Evolutionary conservation across 2,888 invertebrate species (phyloP).

Genomic region (Lasioglossum villosulum): DNA sequence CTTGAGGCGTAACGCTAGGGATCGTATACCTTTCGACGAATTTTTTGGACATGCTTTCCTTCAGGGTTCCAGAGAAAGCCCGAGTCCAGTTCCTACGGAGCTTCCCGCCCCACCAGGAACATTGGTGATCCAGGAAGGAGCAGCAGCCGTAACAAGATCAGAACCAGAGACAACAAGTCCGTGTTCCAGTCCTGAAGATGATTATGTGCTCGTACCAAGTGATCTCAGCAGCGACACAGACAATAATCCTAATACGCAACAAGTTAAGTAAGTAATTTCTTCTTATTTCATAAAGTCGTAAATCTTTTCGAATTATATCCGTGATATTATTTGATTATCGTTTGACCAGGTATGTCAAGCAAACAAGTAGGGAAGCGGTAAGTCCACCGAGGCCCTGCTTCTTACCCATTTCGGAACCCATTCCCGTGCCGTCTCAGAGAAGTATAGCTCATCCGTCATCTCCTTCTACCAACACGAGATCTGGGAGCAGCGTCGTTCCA

Average conservation of each 20-base stretch:
- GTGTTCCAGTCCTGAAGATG: slow-evolving; percentile 84
- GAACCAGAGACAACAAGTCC: slow-evolving; percentile 80
- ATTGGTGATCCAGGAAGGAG: slow-evolving; percentile 74
- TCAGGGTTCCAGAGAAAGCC: slow-evolving; percentile 86
- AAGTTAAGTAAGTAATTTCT: slow-evolving; percentile 75
- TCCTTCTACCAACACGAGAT: slow-evolving; percentile 69
- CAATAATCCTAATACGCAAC: slow-evolving; percentile 81
- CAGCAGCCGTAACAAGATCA: slow-evolving; percentile 68
- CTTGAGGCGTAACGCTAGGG: slow-evolving; percentile 95
- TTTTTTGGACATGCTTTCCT: slow-evolving; percentile 98
- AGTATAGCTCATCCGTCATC: slow-evolving; percentile 80
- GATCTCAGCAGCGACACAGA: slow-evolving; percentile 82
- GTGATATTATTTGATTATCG: slow-evolving; percentile 26
- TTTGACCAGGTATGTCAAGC: slow-evolving; percentile 85
- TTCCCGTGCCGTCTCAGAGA: slow-evolving; percentile 90
- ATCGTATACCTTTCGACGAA: slow-evolving; percentile 97
- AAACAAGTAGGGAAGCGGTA: slow-evolving; percentile 80
- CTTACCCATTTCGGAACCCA: slow-evolving; percentile 90
- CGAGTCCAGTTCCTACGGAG: slow-evolving; percentile 84
- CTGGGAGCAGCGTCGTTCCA: slow-evolving; percentile 87
- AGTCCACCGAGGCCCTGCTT: slow-evolving; percentile 90
- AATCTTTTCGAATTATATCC: neutral
- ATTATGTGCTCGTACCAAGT: slow-evolving; percentile 82
- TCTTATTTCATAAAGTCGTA: neutral
- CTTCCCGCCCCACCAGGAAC: slow-evolving; percentile 80